phyloP scores from a whole-genome alignment of 2,113 vertebrate genomes.

The Tychaedon coryphoeus region DNA sequence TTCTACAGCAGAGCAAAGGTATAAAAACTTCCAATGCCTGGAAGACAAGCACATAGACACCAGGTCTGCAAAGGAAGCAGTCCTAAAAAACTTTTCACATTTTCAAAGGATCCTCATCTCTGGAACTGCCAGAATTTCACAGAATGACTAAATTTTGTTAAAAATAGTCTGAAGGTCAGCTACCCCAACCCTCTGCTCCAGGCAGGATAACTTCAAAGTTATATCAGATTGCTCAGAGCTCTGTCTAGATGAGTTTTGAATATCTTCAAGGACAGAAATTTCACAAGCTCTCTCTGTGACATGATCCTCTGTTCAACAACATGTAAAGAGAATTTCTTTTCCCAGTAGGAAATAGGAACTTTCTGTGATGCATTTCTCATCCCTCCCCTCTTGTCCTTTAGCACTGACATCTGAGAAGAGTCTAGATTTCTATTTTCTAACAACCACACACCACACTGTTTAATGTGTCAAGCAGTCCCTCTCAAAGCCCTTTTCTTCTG shows the following conservation, averaged over 20 bases:
- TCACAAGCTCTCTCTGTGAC: neutral
- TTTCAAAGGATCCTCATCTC: neutral
- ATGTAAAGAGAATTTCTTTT: neutral
- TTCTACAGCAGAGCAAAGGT: neutral
- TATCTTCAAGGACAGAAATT: neutral
- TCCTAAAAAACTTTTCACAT: neutral
- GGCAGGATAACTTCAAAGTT: neutral
- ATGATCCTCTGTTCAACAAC: neutral
- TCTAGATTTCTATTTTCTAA: neutral
- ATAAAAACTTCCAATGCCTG: neutral
- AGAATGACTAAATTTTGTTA: neutral
- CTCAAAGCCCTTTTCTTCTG: neutral
- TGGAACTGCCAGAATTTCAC: neutral
- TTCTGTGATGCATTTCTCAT: neutral
- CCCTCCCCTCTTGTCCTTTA: neutral
- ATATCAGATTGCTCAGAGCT: neutral
- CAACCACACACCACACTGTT: neutral
- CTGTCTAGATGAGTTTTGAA: neutral
- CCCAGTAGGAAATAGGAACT: neutral
- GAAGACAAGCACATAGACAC: fast-evolving
- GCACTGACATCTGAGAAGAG: neutral
- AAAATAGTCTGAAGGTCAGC: neutral
- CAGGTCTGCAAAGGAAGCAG: neutral
- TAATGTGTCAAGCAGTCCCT: neutral
- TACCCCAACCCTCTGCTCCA: neutral